phyloP scores from a whole-genome alignment of 2,797 vertebrate genomes.

The Kryptopterus vitreolus region DNA sequence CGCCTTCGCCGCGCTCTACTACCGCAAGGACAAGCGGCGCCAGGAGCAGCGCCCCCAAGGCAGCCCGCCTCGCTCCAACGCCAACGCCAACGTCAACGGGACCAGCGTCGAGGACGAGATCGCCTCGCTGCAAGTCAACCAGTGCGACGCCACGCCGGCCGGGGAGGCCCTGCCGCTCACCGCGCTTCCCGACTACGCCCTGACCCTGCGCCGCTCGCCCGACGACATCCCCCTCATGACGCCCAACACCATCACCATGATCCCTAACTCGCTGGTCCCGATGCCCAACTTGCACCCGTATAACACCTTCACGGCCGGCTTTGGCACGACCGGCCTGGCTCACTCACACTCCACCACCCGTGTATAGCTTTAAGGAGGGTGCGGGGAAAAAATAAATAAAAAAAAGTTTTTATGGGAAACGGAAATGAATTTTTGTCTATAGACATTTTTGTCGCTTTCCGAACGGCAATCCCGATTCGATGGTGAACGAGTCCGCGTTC shows the following conservation, averaged over 20 bases:
- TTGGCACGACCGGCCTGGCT: conserved; percentile 95
- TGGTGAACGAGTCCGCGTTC: conserved; percentile 72
- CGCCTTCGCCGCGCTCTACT: conserved; percentile 95
- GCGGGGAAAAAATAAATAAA: conserved; percentile 26
- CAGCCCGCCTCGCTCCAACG: conserved; percentile 83
- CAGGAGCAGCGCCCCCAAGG: conserved; percentile 89
- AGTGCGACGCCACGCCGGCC: conserved; percentile 82
- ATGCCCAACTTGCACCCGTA: conserved; percentile 97
- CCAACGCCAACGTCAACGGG: conserved; percentile 80
- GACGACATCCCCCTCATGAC: conserved; percentile 98
- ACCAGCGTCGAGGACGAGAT: conserved; percentile 91
- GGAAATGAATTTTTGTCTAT: too few relatives aligned
- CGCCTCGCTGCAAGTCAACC: conserved; percentile 94
- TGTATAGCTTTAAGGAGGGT: conserved; percentile 89
- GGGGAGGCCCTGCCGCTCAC: conserved; percentile 83
- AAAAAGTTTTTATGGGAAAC: conserved; percentile 10
- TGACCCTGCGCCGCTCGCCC: conserved; percentile 92
- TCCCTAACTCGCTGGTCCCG: conserved; percentile 96
- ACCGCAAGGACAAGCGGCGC: conserved; percentile 96
- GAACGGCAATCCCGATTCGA: conserved; percentile 75
- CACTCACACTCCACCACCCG: conserved; percentile 99
- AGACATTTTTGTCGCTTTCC: conserved; percentile 63
- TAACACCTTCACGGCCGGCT: conserved; percentile 95
- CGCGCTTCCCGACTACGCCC: conserved; percentile 92
- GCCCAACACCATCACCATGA: conserved; percentile 98